Evolutionary conservation across 2,888 invertebrate genomes (phyloP).

Genomic region (Metellina segmentata): DNA sequence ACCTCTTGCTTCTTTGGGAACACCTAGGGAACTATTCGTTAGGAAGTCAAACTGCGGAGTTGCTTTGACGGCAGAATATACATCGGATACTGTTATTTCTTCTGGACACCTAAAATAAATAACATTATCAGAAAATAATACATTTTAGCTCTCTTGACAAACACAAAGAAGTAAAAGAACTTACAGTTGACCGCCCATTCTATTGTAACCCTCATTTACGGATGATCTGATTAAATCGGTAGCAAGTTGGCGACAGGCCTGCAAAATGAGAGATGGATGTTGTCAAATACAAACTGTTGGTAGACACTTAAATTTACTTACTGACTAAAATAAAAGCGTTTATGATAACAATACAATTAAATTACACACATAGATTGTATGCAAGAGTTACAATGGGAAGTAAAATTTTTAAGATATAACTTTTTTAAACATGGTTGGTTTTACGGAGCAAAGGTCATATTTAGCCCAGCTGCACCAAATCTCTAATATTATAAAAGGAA

Average conservation of each 20-base stretch:
- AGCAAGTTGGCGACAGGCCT: conserved; percentile 63
- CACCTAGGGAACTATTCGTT: conserved; percentile 53
- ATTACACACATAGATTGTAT: neutral
- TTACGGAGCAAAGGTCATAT: no score
- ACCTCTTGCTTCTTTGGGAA: conserved; percentile 47
- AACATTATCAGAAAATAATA: neutral
- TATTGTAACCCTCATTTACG: conserved; percentile 66
- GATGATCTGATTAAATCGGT: conserved; percentile 60
- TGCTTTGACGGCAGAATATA: conserved; percentile 66
- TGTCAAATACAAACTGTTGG: neutral
- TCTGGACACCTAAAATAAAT: conserved; percentile 64
- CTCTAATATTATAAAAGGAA: no score
- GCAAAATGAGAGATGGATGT: neutral
- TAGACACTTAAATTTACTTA: neutral
- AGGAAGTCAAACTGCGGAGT: conserved; percentile 63
- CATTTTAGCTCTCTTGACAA: neutral
- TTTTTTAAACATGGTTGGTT: no score
- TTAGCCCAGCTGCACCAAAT: no score
- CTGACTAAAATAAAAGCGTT: neutral
- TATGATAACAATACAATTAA: neutral
- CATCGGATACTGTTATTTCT: conserved; percentile 64
- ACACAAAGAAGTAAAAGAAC: conserved; percentile 14
- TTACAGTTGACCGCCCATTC: conserved; percentile 73
- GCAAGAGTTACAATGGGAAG: no score
- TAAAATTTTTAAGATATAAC: no score